Evolutionary conservation across 1,140 invertebrate genomes (phyloP).

Genomic region (Achroia grisella): DNA sequence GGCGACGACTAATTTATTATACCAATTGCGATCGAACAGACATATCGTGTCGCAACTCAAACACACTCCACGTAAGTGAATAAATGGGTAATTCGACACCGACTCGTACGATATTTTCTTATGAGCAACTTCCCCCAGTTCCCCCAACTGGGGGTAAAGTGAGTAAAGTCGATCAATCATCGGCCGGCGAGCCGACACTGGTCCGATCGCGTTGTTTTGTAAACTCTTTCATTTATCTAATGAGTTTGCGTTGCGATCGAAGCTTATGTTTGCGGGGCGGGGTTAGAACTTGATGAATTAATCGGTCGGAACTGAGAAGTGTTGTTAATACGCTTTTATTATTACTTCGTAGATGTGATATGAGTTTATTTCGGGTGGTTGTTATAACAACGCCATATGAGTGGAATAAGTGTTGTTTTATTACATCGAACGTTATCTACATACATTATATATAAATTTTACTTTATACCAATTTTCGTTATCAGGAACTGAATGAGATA

Average conservation of each 20-base stretch:
- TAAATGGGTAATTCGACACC: slow-evolving; percentile 58
- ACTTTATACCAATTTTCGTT: too few species aligned
- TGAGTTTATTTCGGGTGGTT: too few species aligned
- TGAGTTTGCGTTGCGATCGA: slow-evolving; percentile 37
- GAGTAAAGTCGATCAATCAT: slow-evolving; percentile 50
- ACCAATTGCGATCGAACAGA: slow-evolving; percentile 20
- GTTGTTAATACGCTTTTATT: slow-evolving; percentile 1
- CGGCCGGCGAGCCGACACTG: slow-evolving; percentile 11
- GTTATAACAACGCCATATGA: too few species aligned
- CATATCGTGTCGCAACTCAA: slow-evolving; percentile 47
- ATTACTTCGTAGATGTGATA: background rate
- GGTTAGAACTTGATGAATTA: slow-evolving; percentile 40
- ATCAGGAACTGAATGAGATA: too few species aligned
- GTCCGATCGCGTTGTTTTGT: slow-evolving; percentile 37
- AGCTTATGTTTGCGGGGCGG: slow-evolving; percentile 25
- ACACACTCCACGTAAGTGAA: slow-evolving; percentile 54
- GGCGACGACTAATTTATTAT: slow-evolving; percentile 40
- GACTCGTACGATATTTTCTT: slow-evolving; percentile 35
- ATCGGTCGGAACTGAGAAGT: slow-evolving; percentile 23
- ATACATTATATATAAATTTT: too few species aligned
- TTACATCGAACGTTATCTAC: too few species aligned
- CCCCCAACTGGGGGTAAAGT: slow-evolving; percentile 6
- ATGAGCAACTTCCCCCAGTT: slow-evolving; percentile 16
- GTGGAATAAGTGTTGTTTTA: too few species aligned
- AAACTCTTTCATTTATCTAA: slow-evolving; percentile 70